Base-by-base conservation (phyloP, 2,797 vertebrate species). In the Odontamblyopus lacepedii region DNA sequence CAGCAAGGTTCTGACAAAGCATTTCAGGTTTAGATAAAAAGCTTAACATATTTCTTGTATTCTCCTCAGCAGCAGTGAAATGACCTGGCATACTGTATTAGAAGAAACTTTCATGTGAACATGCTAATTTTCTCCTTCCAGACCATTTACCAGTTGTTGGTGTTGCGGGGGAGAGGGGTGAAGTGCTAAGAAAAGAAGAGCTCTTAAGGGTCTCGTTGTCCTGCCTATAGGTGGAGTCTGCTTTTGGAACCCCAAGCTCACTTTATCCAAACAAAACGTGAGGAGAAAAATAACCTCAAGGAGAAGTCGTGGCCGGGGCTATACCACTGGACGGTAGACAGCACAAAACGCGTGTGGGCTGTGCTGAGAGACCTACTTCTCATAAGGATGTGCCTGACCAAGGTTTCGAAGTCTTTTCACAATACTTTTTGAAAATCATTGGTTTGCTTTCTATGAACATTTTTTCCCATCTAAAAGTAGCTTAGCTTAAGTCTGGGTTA, bases 271-370 rank as follows among this genome's bases (percentile, higher is more conserved):
- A 92, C 89, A 88, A 87, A 92, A 87, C 72, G 61, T 51, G 69
- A 71, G 70, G 83, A 83, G 88, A 83, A 91, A 92, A 92, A 92
- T 89, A 91, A 89, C 88, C 86, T 91, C 91, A 91, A 92, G 92
- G 91, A 89, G 88, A 92, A 90, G 84, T 83, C 77, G 87, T 77
- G 91, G 90, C 83, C 85, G 63, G 63, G 83, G 79, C 87, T 27
- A 16, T 12, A 91, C 90, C 91, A 84, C 90, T 72, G 88, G 88
- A 91, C 86, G 83, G 79, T 76, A 61, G 84, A 77, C 74, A 70
- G 85, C 83, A 85, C 82, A 86, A 87, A 88, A 83, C 72, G 75
- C 84, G 89, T 92, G 91, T 92, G 92, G 92, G 91, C 92, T 60
- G 85, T 89, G 90, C 92, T 92, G 91, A 77, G 76, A 85, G 89